Evolutionary conservation across 2,113 vertebrate species (phyloP).

Genomic region (Cinclus cinclus): DNA sequence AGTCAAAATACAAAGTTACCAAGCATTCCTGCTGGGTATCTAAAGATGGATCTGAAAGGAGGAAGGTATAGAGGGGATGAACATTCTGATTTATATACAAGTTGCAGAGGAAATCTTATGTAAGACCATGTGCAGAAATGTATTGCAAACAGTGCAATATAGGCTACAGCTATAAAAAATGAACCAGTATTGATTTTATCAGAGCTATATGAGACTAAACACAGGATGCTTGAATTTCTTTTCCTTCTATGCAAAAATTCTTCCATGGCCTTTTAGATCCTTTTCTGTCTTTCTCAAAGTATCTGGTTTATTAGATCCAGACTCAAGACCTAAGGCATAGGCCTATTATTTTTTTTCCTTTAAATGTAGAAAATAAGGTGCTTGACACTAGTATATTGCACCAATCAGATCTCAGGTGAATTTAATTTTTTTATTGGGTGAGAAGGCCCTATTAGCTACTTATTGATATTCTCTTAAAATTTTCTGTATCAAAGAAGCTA

Average conservation of each 20-base stretch:
- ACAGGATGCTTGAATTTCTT: background rate
- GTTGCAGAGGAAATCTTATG: background rate
- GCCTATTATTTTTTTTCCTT: background rate
- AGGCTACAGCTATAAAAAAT: background rate
- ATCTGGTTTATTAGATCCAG: background rate
- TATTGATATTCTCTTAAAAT: background rate
- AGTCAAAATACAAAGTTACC: background rate
- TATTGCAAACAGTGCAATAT: background rate
- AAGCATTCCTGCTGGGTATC: background rate
- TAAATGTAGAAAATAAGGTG: background rate
- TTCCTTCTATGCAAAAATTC: background rate
- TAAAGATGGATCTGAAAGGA: background rate
- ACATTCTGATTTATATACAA: background rate
- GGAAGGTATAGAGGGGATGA: background rate
- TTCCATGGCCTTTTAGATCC: background rate
- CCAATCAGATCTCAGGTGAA: background rate
- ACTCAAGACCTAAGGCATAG: background rate
- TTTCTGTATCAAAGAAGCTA: background rate
- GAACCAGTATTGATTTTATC: background rate
- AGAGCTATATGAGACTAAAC: background rate
- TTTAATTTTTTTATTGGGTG: background rate
- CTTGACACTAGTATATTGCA: background rate
- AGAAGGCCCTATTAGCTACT: background rate
- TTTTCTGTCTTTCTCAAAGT: background rate
- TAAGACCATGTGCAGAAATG: background rate